Base-by-base conservation (phyloP, 1,140 invertebrate genomes). In the Bombus sibiricus region DNA sequence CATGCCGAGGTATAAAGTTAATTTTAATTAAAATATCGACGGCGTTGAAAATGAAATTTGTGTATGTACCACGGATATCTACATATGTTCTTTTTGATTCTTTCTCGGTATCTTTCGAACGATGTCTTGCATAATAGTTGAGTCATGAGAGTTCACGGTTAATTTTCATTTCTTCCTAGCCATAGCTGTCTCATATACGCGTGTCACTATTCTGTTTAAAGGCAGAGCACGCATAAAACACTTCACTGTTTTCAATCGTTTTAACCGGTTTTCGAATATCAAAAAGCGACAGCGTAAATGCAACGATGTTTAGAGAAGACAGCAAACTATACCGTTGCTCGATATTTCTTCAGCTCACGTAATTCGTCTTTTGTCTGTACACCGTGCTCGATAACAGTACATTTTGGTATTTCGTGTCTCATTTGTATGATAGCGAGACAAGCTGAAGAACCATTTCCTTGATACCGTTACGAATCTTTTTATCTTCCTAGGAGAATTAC, bases 281-380 rank as follows among this genome's bases (percentile, higher is more conserved):
- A 47, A 9, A 13, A n/a, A 43, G 18, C 47, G 18, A 53, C 47
- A 22, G 47, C 18, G 47, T 53, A 71, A 77, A 73, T 39, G 57
- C 69, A 59, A 64, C 0, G 41, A 71, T 3, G 25, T 12, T 39
- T 34, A 28, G 12, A 76, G 41, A 41, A 41, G 47, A 28, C 32
- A 10, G 32, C 12, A 41, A 75, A 77, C 39, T 83, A 79, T 89
- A 89, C 89, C 89, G 89, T 90, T 90, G 86, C 81, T 72, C 85
- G 86, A 87, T 86, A 87, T 90, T 89, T 59, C 64, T 89, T 81
- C 71, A 53, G 69, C 75, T 87, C 85, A 83, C 79, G 85, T 85
- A 90, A 83, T 83, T 9, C 8, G 34, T 68, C 22, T 66, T 73
- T 43, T n/a, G 37, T 28, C 47, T n/a, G 43, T n/a, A 37, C 41